Percentiles rank a stretch among this genome's conserved stretches.
Conservation (phyloP, 2,888 invertebrate genomes). For the Lasius platythorax region DNA sequence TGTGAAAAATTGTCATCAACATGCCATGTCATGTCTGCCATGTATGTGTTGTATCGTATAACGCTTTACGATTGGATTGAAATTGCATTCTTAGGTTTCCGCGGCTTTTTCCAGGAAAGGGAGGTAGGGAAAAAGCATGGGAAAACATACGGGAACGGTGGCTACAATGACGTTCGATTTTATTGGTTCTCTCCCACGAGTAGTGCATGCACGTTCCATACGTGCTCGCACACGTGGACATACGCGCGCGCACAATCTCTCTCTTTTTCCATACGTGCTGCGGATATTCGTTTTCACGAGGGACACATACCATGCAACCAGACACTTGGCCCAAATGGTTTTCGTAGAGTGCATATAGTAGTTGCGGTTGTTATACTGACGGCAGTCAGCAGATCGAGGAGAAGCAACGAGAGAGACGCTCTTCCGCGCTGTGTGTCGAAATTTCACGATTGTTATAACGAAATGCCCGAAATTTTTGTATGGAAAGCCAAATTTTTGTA, state of each 20-base stretch:
- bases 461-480: neutral
- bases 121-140: conserved; percentile 46
- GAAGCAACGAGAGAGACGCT: conserved; percentile 8
- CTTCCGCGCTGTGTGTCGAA: conserved; percentile 4
- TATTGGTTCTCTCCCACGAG: conserved; percentile 73
- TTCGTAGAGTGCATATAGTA: conserved; percentile 30
- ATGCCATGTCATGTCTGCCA: too few relatives aligned
- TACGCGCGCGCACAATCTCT: neutral
- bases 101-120: conserved; percentile 33
- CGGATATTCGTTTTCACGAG: conserved; percentile 74
- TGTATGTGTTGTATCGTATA: too few relatives aligned
- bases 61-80: conserved; percentile 17
- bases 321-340: conserved; percentile 73
- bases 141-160: conserved; percentile 61
- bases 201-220: conserved; percentile 56
- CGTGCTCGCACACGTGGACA: conserved; percentile 37
- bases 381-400: conserved; percentile 51
- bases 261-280: conserved; percentile 35
- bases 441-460: conserved; percentile 27
- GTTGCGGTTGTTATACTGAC: conserved; percentile 50
- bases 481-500: too few relatives aligned
- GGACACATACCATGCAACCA: conserved; percentile 73
- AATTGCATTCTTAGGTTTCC: conserved; percentile 48
- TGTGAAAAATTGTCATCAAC: neutral
- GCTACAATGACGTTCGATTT: conserved; percentile 77